Evolutionary conservation across 2,113 vertebrate species (phyloP), one percentile per base, ranked within the genome.

Genomic region (Gopherus evgoodei): DNA sequence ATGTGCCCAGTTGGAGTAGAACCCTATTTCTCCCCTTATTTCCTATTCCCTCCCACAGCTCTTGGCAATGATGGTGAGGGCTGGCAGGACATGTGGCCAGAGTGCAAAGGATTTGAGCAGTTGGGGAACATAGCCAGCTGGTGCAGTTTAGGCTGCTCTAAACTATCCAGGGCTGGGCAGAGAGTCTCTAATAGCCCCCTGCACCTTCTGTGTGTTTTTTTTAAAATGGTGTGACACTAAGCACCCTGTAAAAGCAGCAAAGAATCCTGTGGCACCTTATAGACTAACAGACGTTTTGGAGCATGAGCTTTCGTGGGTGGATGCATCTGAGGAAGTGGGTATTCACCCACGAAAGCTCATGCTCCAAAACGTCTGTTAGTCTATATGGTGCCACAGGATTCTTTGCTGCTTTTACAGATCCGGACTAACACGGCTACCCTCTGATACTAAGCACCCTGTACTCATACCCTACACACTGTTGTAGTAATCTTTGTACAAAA

Each of bases 11-110:
- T 83, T 88, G 96, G 94, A 89, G 86, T 50, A 24, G 83, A 90
- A 95, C 96, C 83, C 93, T 94, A 50, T 90, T 90, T 85, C 87
- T 53, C 90, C 95, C 95, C 90, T 94, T 95, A 83, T 97, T 96
- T 96, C 95, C 83, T 94, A 88, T 19, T 83, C 93, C 7, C 19
- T 90, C 90, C 92, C 93, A 65, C 89, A 92, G 85, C 81, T 95
- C 75, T 79, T 84, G 91, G 86, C 78, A 93, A 29, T 42, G 72
- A 92, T 96, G 97, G 96, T 85, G 96, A 94, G 94, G 95, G 94
- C 93, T 78, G 42, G 24, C 75, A 44, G 75, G 42, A 42, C 75
- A 44, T 11, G 25, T 27, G 13, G 42, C 42, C 75, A 78, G 42
- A 27, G 22, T 47, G 90, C 81, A 97, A 96, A 92, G 90, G 86